Evolutionary conservation across 53 echinoderm and acorn worm genomes (phyloP).

Genomic region (Paelopatides confundens): DNA sequence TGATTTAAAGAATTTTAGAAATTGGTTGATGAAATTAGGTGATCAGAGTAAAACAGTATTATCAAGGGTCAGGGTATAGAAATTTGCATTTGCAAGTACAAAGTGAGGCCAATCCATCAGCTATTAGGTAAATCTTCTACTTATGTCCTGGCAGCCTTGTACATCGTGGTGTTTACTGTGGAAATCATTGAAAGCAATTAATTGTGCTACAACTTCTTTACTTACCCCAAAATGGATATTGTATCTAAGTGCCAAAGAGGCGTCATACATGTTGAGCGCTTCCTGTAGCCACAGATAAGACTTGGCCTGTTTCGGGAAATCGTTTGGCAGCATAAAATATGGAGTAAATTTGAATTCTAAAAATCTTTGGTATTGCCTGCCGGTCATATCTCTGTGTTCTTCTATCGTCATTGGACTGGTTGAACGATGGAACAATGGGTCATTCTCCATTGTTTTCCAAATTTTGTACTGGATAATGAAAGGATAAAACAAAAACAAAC

Average conservation of each 20-base stretch:
- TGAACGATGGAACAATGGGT: constrained; percentile 79
- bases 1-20: no score
- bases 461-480: constrained; percentile 61
- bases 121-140: no score
- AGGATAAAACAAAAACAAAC: background rate
- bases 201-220: no score
- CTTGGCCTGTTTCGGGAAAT: constrained; percentile 9
- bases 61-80: no score
- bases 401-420: constrained; percentile 53
- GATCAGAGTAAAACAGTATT: no score
- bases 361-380: constrained; percentile 57
- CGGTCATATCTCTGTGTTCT: constrained; percentile 66
- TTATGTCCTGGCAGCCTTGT: no score
- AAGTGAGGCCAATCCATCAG: no score
- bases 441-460: constrained; percentile 79
- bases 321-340: constrained; percentile 43
- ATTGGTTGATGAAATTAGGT: no score
- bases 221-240: constrained; percentile 73
- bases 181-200: no score
- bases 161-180: no score
- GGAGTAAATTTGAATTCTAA: constrained; percentile 58
- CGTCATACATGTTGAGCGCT: constrained; percentile 76
- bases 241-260: constrained; percentile 70
- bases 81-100: no score
- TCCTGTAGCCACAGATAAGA: constrained; percentile 60